These are phyloP conservation scores for Actinemys pallida DNA, from an alignment of 2,113 vertebrate genomes.

Conservation along the genomic window DNA sequence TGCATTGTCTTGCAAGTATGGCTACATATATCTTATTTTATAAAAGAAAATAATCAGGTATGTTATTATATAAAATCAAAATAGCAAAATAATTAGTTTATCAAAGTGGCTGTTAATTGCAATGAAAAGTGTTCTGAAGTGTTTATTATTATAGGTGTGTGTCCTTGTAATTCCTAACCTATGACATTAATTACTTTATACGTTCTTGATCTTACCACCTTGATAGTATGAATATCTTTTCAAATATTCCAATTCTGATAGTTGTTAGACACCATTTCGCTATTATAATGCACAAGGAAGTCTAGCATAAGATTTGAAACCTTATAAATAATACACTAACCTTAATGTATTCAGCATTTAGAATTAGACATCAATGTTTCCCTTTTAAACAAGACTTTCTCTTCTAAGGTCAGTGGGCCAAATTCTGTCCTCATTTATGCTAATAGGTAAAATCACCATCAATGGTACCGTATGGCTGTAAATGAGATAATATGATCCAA, in stretches of 20 bases:
- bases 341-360: background rate
- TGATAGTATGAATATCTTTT: background rate
- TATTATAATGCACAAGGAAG: background rate
- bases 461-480: background rate
- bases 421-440: background rate
- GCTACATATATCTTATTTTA: background rate
- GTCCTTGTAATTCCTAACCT: background rate
- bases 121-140: background rate
- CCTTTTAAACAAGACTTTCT: background rate
- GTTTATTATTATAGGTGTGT: background rate
- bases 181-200: background rate
- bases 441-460: background rate
- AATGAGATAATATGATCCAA: background rate
- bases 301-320: background rate
- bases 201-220: background rate
- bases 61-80: background rate
- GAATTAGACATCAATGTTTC: background rate
- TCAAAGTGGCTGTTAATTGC: background rate
- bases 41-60: background rate
- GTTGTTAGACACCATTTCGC: background rate
- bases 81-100: background rate
- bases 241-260: background rate
- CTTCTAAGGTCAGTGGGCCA: background rate
- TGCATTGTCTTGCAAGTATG: background rate
- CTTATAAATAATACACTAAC: background rate